Conservation (phyloP, 2,888 invertebrate genomes). For the Listrodromus nycthemerus region DNA sequence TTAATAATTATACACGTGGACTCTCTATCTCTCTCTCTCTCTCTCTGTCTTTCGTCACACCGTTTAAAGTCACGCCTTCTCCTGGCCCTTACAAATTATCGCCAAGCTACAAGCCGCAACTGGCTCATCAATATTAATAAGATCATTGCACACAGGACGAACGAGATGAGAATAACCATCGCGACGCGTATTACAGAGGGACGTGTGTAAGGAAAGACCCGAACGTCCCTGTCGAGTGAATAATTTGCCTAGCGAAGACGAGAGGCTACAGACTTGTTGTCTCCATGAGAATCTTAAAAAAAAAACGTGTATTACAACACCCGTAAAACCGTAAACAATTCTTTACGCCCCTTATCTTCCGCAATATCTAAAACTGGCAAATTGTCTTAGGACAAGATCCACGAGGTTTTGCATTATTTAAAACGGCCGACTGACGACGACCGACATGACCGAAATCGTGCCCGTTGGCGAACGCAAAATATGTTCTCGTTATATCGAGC, state of each 20-base stretch:
- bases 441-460: conserved; percentile 70
- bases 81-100: conserved; percentile 73
- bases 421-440: conserved; percentile 28
- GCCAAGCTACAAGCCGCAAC: conserved; percentile 66
- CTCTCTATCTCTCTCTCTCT: conserved; percentile 3
- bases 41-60: conserved; percentile 49
- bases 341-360: conserved; percentile 29
- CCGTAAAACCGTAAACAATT: conserved; percentile 11
- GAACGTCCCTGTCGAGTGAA: conserved; percentile 14
- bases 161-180: conserved; percentile 47
- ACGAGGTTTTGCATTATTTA: conserved; percentile 49
- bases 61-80: conserved; percentile 67
- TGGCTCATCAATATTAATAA: conserved; percentile 78
- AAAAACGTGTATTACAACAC: conserved; percentile 7
- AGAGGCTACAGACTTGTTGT: conserved; percentile 1
- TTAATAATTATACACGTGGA: conserved; percentile 68
- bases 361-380: conserved; percentile 36
- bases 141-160: conserved; percentile 66
- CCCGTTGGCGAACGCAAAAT: conserved; percentile 64
- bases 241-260: conserved; percentile 38
- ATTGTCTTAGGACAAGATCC: conserved; percentile 29
- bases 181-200: conserved; percentile 38
- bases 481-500: conserved; percentile 65
- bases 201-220: conserved; percentile 24
- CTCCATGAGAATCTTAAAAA: conserved; percentile 32